Conservation (phyloP, 2,797 vertebrate species). For the Chelon auratus region DNA sequence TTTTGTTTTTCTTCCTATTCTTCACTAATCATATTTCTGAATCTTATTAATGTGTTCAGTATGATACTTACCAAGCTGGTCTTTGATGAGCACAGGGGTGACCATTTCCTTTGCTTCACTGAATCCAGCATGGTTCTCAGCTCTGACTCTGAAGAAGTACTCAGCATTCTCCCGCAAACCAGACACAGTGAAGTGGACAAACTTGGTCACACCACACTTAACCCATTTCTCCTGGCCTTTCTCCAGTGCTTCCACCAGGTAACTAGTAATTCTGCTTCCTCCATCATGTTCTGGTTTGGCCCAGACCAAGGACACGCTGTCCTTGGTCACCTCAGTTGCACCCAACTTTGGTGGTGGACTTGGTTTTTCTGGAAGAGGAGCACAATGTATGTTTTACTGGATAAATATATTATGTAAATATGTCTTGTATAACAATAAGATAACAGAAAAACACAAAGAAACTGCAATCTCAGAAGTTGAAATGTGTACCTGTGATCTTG, state of each 20-base stretch:
- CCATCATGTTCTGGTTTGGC: constrained; percentile 97
- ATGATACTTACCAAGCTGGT: constrained; percentile 90
- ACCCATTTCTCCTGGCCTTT: constrained; percentile 98
- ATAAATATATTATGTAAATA: background rate
- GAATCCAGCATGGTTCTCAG: constrained; percentile 95
- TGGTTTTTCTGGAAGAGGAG: constrained; percentile 92
- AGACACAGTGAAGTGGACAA: constrained; percentile 87
- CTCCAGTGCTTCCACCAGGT: constrained; percentile 93
- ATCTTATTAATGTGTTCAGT: constrained; percentile 6
- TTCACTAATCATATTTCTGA: background rate
- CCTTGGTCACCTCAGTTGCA: constrained; percentile 92
- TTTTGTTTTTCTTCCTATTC: background rate
- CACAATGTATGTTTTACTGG: constrained; percentile 26
- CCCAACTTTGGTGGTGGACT: constrained; percentile 95
- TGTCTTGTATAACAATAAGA: background rate
- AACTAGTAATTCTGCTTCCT: constrained; percentile 93
- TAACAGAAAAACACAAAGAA: background rate
- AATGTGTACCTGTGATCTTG: constrained; percentile 93
- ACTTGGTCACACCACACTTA: constrained; percentile 93
- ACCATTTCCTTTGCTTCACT: constrained; percentile 94
- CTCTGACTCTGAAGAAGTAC: constrained; percentile 96
- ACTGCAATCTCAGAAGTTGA: background rate
- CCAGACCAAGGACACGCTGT: constrained; percentile 93
- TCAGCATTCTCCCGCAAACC: constrained; percentile 93
- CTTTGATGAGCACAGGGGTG: constrained; percentile 92